These are phyloP conservation scores for Watsonalla binaria DNA, from an alignment of 2,888 invertebrate species.

Conservation along the genomic window DNA sequence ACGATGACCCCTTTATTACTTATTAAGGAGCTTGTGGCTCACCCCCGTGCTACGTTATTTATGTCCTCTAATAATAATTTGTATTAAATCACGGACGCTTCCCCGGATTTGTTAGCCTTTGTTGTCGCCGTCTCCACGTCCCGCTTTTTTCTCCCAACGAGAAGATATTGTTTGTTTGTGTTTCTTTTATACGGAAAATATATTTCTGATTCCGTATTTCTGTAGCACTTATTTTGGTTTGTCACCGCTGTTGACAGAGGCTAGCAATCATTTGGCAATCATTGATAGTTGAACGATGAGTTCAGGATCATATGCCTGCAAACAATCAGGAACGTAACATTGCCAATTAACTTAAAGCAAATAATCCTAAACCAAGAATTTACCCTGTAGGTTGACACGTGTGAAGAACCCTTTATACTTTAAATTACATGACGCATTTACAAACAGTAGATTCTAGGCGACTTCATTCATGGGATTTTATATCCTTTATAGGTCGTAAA, in stretches of 20 bases:
- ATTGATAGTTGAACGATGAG: neutral
- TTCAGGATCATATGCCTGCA: neutral
- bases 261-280: neutral
- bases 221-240: slow-evolving; percentile 19
- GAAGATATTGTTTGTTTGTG: slow-evolving; percentile 50
- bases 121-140: slow-evolving; percentile 54
- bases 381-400: too few relatives aligned
- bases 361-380: too few relatives aligned
- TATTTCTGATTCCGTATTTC: slow-evolving; percentile 30
- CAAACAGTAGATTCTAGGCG: too few relatives aligned
- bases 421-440: too few relatives aligned
- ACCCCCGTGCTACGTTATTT: slow-evolving; percentile 70
- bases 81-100: slow-evolving; percentile 76
- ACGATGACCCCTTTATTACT: slow-evolving; percentile 78
- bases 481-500: too few relatives aligned
- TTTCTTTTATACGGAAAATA: slow-evolving; percentile 44
- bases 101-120: slow-evolving; percentile 75
- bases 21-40: slow-evolving; percentile 69
- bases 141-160: slow-evolving; percentile 43
- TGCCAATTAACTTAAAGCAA: neutral
- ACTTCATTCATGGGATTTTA: too few relatives aligned
- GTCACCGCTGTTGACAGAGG: neutral
- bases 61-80: slow-evolving; percentile 79
- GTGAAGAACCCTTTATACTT: too few relatives aligned
- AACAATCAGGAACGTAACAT: neutral